Evolutionary conservation across 2,113 vertebrate species (phyloP).

Genomic region (Erythrocercus mccallii): DNA sequence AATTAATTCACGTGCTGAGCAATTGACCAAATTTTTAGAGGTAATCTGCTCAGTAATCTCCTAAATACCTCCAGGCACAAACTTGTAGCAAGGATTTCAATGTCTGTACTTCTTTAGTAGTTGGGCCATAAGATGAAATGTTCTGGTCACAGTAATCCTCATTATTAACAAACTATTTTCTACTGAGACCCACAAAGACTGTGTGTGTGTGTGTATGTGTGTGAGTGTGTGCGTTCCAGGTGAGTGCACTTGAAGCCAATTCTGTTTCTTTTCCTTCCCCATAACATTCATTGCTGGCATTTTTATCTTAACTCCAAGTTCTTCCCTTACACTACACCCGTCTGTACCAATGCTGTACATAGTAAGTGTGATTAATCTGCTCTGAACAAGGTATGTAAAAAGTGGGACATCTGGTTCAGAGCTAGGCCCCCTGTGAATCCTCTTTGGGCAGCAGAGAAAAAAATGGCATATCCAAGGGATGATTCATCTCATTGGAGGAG

Average conservation of each 20-base stretch:
- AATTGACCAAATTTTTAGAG: slow-evolving; percentile 8
- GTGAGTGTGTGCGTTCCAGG: not conserved
- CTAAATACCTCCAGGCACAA: slow-evolving; percentile 22
- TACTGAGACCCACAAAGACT: not conserved
- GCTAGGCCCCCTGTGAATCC: not conserved
- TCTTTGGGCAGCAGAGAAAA: not conserved
- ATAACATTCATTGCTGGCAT: not conserved
- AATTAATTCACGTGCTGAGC: slow-evolving; percentile 2
- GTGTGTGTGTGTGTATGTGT: no score
- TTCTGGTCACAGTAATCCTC: slow-evolving; percentile 35
- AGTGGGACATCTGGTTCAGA: not conserved
- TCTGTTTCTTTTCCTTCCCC: not conserved
- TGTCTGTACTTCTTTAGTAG: not conserved
- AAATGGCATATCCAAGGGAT: not conserved
- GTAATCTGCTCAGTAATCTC: slow-evolving; percentile 39
- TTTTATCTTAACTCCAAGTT: not conserved
- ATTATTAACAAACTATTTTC: slow-evolving; percentile 35
- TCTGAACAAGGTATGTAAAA: not conserved
- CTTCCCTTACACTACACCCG: not conserved
- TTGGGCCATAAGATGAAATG: not conserved
- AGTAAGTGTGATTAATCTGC: not conserved
- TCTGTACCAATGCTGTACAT: not conserved
- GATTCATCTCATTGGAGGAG: slow-evolving; percentile 2
- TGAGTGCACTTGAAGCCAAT: not conserved
- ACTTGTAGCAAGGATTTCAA: slow-evolving; percentile 11